These are phyloP conservation scores for Vulpes lagopus DNA, from an alignment of 2,113 vertebrate genomes.

Conservation along the genomic window DNA sequence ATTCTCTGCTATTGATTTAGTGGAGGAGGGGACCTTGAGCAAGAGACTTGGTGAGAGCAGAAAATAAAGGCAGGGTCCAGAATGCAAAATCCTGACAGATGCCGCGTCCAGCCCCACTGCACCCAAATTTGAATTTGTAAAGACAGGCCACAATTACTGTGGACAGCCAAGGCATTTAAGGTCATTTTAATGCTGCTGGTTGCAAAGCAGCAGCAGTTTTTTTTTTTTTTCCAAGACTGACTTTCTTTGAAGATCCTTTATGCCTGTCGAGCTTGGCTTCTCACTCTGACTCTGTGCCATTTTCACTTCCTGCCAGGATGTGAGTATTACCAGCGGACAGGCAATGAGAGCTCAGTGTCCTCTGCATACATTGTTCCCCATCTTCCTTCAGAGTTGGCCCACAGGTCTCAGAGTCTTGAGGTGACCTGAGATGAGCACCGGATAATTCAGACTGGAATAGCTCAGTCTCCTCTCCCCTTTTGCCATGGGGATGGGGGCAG, in stretches of 20 bases:
- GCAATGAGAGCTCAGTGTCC: not conserved
- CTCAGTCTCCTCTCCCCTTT: not conserved
- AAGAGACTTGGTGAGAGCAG: not conserved
- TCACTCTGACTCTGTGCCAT: not conserved
- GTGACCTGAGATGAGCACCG: not conserved
- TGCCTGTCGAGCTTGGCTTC: not conserved
- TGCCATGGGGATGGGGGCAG: not conserved
- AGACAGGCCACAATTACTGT: not conserved
- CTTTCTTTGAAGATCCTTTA: not conserved
- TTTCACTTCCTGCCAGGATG: not conserved
- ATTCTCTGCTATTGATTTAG: not conserved
- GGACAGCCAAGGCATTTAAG: not conserved
- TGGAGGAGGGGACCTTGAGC: not conserved
- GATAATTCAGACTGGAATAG: not conserved
- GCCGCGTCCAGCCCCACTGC: not conserved
- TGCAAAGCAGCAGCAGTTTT: not conserved
- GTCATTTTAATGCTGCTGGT: not conserved
- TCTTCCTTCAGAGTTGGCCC: not conserved
- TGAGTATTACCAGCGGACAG: not conserved
- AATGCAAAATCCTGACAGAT: not conserved
- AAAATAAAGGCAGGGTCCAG: not conserved
- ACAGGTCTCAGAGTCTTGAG: not conserved
- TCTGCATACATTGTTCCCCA: no score
- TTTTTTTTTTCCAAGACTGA: not conserved
- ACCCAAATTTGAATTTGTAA: constrained; percentile 43